Percentiles rank a stretch among this genome's conserved stretches.
Conservation (phyloP, 2,797 vertebrate genomes). For the Sorex maritimensis region DNA sequence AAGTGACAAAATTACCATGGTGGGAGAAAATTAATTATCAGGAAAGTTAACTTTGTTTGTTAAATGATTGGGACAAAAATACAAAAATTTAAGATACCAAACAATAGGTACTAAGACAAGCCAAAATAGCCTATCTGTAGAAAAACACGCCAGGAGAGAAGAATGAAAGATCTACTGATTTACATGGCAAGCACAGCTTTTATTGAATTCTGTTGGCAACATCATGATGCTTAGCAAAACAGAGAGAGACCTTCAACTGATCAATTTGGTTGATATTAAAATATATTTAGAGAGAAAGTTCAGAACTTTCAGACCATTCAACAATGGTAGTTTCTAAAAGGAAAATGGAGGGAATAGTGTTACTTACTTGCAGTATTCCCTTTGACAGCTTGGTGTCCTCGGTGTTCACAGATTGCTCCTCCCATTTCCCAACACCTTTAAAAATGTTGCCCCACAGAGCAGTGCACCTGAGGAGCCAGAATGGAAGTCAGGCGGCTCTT, state of each 20-base stretch:
- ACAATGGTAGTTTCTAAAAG: neutral
- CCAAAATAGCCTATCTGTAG: conserved; percentile 31
- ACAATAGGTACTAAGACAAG: conserved; percentile 70
- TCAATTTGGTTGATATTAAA: neutral
- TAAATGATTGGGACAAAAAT: conserved; percentile 69
- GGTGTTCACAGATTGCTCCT: neutral
- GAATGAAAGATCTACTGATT: conserved; percentile 49
- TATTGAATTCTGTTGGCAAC: conserved; percentile 58
- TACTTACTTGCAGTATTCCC: neutral
- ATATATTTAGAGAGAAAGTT: neutral
- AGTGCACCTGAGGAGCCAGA: neutral
- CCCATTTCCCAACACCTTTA: neutral
- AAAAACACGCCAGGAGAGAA: conserved; percentile 45
- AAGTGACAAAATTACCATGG: conserved; percentile 54
- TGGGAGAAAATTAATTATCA: conserved; percentile 77
- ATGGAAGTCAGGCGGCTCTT: neutral
- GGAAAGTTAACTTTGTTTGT: conserved; percentile 73
- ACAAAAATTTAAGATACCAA: conserved; percentile 53
- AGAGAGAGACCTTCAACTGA: conserved; percentile 17
- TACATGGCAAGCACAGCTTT: conserved; percentile 47
- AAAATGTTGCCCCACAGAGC: neutral
- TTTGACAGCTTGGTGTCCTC: neutral
- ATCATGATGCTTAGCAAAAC: conserved; percentile 64
- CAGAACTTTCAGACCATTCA: conserved; percentile 2
- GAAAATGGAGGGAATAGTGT: neutral